Conservation (phyloP, 2,113 vertebrate genomes). For the Plotosus lineatus region DNA sequence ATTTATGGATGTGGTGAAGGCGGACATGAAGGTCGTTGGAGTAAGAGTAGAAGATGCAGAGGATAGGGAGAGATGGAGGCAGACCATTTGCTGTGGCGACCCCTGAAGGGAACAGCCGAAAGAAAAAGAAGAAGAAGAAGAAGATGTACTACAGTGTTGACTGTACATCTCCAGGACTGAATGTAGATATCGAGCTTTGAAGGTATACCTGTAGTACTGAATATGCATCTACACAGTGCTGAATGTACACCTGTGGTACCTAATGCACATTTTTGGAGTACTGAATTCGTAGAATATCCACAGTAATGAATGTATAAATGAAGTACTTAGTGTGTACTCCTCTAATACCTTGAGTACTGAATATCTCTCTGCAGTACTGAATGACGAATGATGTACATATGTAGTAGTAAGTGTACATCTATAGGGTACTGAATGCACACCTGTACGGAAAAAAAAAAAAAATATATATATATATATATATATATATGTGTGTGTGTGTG, state of each 20-base stretch:
- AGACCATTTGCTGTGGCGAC: no score
- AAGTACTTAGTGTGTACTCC: no score
- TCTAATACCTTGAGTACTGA: no score
- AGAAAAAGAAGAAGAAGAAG: no score
- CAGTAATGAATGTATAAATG: neutral
- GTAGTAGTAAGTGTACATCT: neutral
- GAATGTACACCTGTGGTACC: neutral
- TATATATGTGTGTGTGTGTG: no score
- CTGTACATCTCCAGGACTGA: neutral
- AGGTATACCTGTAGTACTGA: neutral
- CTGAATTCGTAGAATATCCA: no score
- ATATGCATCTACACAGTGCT: neutral
- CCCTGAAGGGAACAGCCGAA: no score
- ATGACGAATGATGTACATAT: neutral
- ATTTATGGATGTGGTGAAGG: no score
- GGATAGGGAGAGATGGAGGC: no score
- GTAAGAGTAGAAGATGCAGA: no score
- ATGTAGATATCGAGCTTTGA: neutral
- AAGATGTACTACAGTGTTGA: neutral
- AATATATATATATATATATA: no score
- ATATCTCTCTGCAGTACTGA: neutral
- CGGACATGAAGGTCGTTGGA: no score
- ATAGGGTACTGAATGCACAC: neutral
- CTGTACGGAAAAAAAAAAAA: neutral
- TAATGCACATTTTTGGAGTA: neutral